phyloP scores from a whole-genome alignment of 1,140 invertebrate species.

The Apis mellifera region DNA sequence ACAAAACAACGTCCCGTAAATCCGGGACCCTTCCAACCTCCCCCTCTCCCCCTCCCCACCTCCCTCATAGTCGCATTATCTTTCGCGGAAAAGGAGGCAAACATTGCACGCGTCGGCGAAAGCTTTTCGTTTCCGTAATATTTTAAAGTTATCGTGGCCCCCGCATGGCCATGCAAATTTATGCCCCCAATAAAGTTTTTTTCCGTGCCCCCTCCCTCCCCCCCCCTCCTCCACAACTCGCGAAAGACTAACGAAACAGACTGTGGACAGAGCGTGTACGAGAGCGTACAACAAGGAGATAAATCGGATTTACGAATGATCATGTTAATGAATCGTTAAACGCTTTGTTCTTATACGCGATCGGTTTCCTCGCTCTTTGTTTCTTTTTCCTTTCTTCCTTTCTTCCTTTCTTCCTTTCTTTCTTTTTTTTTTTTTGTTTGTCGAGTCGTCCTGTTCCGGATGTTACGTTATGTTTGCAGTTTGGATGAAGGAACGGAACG shows the following conservation, averaged over 20 bases:
- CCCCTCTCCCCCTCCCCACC: constrained; percentile 41
- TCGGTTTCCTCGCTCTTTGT: too few species aligned
- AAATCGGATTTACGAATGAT: constrained; percentile 54
- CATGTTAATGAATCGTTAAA: constrained; percentile 48
- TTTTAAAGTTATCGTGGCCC: constrained; percentile 80
- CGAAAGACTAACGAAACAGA: constrained; percentile 37
- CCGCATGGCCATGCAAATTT: constrained; percentile 70
- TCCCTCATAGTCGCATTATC: constrained; percentile 73
- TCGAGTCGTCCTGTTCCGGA: too few species aligned
- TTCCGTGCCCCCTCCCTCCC: constrained; percentile 38
- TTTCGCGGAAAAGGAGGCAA: constrained; percentile 79
- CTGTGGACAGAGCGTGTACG: too few species aligned
- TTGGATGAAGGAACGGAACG: too few species aligned
- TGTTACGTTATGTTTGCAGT: too few species aligned
- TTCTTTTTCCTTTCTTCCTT: too few species aligned
- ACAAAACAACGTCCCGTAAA: constrained; percentile 77
- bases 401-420: too few species aligned
- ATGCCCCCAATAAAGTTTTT: constrained; percentile 77
- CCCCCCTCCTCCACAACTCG: background rate
- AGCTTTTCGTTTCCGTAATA: constrained; percentile 81
- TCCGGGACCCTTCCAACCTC: constrained; percentile 52
- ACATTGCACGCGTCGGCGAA: constrained; percentile 73
- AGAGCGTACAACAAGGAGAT: constrained; percentile 53
- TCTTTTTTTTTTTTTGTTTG: too few species aligned
- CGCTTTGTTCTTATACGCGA: background rate